Conservation (phyloP, 2,797 vertebrate species). For the Epinephelus coioides region DNA sequence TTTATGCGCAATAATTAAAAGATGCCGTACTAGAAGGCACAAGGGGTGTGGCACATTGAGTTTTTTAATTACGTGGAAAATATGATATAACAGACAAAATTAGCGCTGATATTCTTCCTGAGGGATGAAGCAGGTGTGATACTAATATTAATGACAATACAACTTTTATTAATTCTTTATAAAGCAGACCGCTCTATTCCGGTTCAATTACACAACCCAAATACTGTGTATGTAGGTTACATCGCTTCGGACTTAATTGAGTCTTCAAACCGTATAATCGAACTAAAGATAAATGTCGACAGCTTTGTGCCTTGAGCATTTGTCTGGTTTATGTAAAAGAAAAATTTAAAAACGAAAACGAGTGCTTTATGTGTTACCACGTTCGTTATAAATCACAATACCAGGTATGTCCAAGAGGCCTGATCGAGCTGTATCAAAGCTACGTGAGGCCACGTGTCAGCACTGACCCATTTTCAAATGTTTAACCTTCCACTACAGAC, state of each 20-base stretch:
- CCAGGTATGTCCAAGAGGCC: conserved; percentile 21
- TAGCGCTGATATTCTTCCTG: conserved; percentile 29
- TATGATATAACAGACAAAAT: conserved; percentile 29
- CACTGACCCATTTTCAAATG: conserved; percentile 53
- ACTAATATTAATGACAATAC: conserved; percentile 12
- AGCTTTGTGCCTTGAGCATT: not conserved
- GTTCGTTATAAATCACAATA: conserved; percentile 9
- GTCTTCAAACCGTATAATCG: not conserved
- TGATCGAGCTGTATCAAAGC: conserved; percentile 51
- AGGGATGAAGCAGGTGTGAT: conserved; percentile 13
- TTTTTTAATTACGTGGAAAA: conserved; percentile 46
- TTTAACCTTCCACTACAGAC: conserved; percentile 41
- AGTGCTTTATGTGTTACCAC: not conserved
- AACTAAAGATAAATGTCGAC: not conserved
- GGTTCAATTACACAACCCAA: not conserved
- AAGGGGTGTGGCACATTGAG: conserved; percentile 54
- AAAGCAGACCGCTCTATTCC: not conserved
- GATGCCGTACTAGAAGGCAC: conserved; percentile 22
- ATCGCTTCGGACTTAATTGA: conserved; percentile 8
- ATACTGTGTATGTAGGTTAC: conserved; percentile 4
- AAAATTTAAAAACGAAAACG: conserved; percentile 5
- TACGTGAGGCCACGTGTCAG: conserved; percentile 77
- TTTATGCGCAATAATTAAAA: conserved; percentile 50
- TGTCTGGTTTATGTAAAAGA: conserved; percentile 5
- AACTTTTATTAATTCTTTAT: conserved; percentile 7